Base-by-base conservation (phyloP, 2,113 vertebrate genomes). In the Gnathonemus longibarbis region DNA sequence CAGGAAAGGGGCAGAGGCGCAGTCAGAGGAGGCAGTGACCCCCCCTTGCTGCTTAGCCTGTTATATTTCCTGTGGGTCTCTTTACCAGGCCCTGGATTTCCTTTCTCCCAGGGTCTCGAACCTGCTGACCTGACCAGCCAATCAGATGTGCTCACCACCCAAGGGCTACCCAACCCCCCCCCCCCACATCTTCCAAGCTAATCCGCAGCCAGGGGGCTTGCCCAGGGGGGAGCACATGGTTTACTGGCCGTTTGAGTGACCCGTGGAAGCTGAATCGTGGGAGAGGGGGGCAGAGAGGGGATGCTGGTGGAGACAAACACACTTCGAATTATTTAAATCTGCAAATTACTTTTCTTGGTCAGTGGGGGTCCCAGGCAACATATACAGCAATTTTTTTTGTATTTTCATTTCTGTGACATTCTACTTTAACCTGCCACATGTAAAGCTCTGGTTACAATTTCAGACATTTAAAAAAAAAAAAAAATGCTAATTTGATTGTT, bases 31-130 rank as follows among this genome's bases (percentile, higher is more conserved):
- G 89, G 89, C 90, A 89, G 89, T 39, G 35, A 80, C 15, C 39
- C 15, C 15, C 58, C 35, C 85, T 39, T 77, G 89, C 58, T 91
- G 90, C 92, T 94, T 91, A 91, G 94, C 91, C 46, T 39, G n/a
- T 27, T 77, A 31, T 35, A 4, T 66, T 15, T 89, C 84, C 45
- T 50, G 21, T 48, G 46, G 84, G 84, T 86, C 35, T 42, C 74
- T 77, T 39, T 77, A 17, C 35, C 4, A 80, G 74, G 74, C 2
- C 31, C 35, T 42, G 74, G 4, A 19, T 15, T 80, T 27, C 15
- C 74, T 80, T 39, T 80, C 35, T 80, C 74, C 35, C 17, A 19
- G 31, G 74, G 74, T 42, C 74, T 80, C 9, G 4, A 80, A 80
- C 74, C 35, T 80, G 74, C 35, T 42, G 10, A 80, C 35, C 74